A percentile compares a stretch with the other conserved stretches of the same genome.
phyloP scores from a whole-genome alignment of 2,113 vertebrate species.

The Barbus barbus region DNA sequence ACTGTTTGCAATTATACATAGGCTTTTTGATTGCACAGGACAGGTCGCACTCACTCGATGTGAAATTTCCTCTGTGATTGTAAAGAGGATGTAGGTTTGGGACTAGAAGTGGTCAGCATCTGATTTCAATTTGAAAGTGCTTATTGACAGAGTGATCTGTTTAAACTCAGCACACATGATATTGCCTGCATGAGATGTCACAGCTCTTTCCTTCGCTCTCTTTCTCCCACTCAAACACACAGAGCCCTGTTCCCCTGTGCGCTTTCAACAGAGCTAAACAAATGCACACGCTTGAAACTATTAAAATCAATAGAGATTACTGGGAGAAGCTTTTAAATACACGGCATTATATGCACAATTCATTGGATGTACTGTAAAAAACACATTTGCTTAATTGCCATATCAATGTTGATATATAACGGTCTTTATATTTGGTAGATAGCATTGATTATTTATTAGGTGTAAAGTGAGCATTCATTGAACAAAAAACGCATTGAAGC shows the following conservation, averaged over 20 bases:
- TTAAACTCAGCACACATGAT: conserved; percentile 44
- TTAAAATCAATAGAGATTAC: background rate
- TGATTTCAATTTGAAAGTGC: conserved; percentile 47
- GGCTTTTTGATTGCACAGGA: conserved; percentile 25
- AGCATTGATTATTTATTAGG: background rate
- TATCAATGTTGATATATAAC: background rate
- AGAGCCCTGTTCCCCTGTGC: background rate
- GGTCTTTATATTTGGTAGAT: background rate
- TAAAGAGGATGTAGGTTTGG: conserved; percentile 27
- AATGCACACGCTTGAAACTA: background rate
- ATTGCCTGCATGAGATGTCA: conserved; percentile 30
- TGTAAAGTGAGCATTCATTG: background rate
- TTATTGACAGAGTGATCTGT: conserved; percentile 50
- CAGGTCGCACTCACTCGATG: conserved; percentile 19
- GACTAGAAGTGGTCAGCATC: conserved; percentile 39
- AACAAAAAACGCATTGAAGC: background rate
- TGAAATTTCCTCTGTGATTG: conserved; percentile 22
- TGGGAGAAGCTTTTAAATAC: background rate
- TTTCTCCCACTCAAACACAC: conserved; percentile 10
- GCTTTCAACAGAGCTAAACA: background rate
- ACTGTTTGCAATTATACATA: conserved; percentile 26
- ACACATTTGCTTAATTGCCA: background rate
- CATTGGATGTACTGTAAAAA: background rate
- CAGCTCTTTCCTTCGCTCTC: background rate
- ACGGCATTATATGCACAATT: background rate